Conservation (phyloP, 1,140 invertebrate genomes). For the Steinernema khuongi region DNA sequence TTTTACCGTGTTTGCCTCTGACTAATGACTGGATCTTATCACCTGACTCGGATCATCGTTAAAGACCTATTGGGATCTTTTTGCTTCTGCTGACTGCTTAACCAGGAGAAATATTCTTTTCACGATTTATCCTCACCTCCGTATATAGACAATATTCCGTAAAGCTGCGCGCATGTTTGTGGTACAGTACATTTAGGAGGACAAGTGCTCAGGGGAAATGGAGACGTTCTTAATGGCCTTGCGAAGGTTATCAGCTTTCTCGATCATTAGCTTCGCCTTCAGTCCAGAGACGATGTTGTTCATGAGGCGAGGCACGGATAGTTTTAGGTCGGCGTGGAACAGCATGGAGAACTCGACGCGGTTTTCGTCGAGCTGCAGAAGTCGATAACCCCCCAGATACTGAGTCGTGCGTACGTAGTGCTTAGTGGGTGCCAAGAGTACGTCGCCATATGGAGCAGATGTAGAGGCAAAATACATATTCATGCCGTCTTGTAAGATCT, state of each 20-base stretch:
- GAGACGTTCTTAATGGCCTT: neutral
- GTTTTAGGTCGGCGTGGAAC: slow-evolving; percentile 6
- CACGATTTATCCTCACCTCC: no score
- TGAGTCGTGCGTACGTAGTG: neutral
- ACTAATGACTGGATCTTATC: no score
- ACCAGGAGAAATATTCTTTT: no score
- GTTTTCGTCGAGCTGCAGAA: neutral
- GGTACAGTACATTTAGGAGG: neutral
- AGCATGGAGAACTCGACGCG: neutral
- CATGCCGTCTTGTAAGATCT: neutral
- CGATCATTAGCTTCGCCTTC: neutral
- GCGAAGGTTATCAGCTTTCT: neutral
- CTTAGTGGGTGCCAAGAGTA: neutral
- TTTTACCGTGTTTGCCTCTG: no score
- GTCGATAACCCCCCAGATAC: neutral
- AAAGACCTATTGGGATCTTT: no score
- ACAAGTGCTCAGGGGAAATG: neutral
- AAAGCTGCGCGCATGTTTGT: no score
- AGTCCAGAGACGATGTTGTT: neutral
- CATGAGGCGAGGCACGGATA: neutral
- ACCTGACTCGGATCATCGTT: no score
- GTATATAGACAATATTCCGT: no score
- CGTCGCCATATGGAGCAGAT: neutral
- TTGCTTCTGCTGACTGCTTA: no score
- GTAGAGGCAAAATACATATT: neutral